These are phyloP conservation scores for Poeciliopsis occidentalis DNA, from an alignment of 2,113 vertebrate genomes.

Conservation along the genomic window DNA sequence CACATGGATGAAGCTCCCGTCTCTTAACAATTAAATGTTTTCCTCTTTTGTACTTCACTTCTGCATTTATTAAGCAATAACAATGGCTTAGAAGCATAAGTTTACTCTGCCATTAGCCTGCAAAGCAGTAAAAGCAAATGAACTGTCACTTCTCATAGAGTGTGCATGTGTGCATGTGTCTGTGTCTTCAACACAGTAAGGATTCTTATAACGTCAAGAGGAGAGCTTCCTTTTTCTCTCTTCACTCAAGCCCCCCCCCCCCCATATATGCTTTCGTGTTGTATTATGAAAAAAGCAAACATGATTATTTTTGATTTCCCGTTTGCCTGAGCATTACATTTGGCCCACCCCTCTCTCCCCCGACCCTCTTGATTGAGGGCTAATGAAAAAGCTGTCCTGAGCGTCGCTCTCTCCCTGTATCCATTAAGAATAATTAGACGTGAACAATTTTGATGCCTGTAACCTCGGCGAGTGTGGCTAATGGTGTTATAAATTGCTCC, in stretches of 20 bases:
- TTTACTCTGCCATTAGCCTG: conserved; percentile 69
- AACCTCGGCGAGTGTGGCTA: conserved; percentile 99
- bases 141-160: conserved; percentile 60
- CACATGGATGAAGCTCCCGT: conserved; percentile 22
- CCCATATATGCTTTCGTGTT: conserved; percentile 62
- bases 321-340: conserved; percentile 91
- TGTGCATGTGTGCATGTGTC: conserved; percentile 40
- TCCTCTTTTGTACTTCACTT: conserved; percentile 54
- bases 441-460: conserved; percentile 99
- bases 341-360: conserved; percentile 82
- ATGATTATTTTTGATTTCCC: conserved; percentile 92
- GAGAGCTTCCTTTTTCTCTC: conserved; percentile 38
- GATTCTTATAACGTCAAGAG: conserved; percentile 56
- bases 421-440: conserved; percentile 99
- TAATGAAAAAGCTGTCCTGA: conserved; percentile 99
- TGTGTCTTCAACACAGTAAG: conserved; percentile 44
- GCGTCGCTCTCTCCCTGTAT: conserved; percentile 98
- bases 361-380: conserved; percentile 98
- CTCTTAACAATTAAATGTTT: conserved; percentile 51
- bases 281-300: conserved; percentile 83
- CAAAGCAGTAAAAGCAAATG: conserved; percentile 67
- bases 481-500: conserved; percentile 99
- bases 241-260: conserved; percentile 27
- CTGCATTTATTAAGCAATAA: conserved; percentile 73
- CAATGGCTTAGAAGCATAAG: conserved; percentile 57